Conservation (phyloP, 2,888 invertebrate genomes). For the Diploptera punctata region DNA sequence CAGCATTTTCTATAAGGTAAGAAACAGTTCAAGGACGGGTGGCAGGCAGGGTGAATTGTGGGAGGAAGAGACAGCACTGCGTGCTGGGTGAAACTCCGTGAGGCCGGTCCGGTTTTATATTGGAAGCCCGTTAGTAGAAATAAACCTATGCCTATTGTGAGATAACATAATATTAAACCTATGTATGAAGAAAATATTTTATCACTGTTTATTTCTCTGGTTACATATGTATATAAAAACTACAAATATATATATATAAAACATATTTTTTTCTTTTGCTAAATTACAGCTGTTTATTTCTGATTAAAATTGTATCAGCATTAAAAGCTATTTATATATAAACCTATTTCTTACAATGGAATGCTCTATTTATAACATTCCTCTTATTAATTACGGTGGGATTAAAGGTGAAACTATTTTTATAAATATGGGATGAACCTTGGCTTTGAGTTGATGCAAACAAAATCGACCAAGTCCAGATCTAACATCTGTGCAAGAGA, state of each 20-base stretch:
- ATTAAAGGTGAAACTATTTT: neutral
- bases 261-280: neutral
- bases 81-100: too few species aligned
- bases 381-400: neutral
- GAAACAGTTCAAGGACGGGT: too few species aligned
- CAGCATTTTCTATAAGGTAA: too few species aligned
- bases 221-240: neutral
- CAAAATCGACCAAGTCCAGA: neutral
- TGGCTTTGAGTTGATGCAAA: neutral
- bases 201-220: neutral
- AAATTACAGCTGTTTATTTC: too few species aligned
- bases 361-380: neutral
- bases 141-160: neutral
- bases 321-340: neutral
- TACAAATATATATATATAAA: neutral
- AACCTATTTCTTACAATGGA: neutral
- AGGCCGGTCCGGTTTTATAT: too few species aligned
- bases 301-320: neutral
- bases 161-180: neutral
- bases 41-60: too few species aligned
- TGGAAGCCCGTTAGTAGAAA: too few species aligned
- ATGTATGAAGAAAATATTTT: neutral
- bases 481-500: neutral
- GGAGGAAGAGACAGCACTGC: too few species aligned
- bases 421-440: neutral